A percentile compares a stretch with the other conserved stretches of the same genome.
phyloP scores from a whole-genome alignment of 2,797 vertebrate species.

The Trachops cirrhosus region DNA sequence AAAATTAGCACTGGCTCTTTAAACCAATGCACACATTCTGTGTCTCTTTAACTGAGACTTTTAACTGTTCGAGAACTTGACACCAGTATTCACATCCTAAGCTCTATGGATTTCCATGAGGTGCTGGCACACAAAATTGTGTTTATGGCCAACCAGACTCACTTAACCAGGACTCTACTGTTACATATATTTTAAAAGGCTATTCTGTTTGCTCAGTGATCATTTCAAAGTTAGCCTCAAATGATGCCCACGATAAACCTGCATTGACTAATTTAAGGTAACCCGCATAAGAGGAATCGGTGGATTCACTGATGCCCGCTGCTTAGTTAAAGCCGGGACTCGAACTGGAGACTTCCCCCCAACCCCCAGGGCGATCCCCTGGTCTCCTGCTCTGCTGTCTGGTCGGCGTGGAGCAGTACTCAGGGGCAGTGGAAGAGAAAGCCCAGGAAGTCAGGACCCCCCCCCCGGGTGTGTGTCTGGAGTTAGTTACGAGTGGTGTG shows the following conservation, averaged over 20 bases:
- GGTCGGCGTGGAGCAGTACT: fast-evolving
- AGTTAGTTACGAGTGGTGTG: neutral
- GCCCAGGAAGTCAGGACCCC: neutral
- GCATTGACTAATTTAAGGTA: neutral
- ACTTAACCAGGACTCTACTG: neutral
- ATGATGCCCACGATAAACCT: neutral
- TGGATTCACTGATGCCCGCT: neutral
- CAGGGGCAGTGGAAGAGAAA: neutral
- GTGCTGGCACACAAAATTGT: neutral
- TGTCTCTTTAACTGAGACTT: neutral
- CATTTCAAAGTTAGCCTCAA: neutral
- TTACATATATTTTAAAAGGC: neutral
- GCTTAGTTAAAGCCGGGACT: neutral
- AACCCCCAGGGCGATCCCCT: neutral
- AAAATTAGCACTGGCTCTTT: neutral
- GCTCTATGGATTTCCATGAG: neutral
- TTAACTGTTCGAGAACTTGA: neutral
- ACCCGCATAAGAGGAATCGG: fast-evolving
- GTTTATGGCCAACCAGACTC: neutral
- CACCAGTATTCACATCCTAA: neutral
- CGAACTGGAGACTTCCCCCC: fast-evolving
- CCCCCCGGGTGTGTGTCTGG: no score
- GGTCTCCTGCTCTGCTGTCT: neutral
- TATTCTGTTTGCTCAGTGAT: neutral
- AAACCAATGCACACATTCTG: neutral